A percentile compares a stretch with the other conserved stretches of the same genome.
Conservation (phyloP, 1,140 invertebrate species). For the roundworm (Caenorhabditis elegans) region DNA sequence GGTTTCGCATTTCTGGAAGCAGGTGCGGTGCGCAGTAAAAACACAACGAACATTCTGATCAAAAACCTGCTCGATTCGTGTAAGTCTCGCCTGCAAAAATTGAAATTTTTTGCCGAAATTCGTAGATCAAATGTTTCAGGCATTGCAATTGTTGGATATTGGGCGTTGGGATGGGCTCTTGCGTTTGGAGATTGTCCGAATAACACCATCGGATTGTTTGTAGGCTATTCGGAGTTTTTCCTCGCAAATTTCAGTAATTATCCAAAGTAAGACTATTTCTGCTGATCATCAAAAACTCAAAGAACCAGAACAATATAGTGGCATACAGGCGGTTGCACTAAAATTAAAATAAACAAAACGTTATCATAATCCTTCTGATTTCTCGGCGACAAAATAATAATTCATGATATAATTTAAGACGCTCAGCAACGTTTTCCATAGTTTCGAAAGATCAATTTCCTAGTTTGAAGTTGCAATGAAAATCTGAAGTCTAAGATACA, state of each 20-base stretch:
- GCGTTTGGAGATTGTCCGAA: conserved; percentile 69
- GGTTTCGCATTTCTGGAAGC: conserved; percentile 71
- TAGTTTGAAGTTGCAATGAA: too few species aligned
- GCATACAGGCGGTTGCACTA: background rate
- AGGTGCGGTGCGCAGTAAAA: conserved; percentile 72
- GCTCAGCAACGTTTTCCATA: background rate
- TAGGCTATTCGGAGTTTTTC: conserved; percentile 58
- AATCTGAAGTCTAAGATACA: too few species aligned
- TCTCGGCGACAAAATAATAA: background rate
- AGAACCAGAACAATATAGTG: background rate
- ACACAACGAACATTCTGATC: conserved; percentile 72
- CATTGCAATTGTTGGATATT: conserved; percentile 70
- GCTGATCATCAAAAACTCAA: background rate
- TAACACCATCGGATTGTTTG: conserved; percentile 47
- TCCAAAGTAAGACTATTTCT: conserved; percentile 67
- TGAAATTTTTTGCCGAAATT: background rate
- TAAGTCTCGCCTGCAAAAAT: conserved; percentile 66
- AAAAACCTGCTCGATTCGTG: conserved; percentile 72
- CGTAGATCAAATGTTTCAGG: conserved; percentile 65
- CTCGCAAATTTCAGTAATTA: conserved; percentile 51
- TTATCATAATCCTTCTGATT: background rate
- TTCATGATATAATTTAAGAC: background rate
- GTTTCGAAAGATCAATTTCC: background rate
- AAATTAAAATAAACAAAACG: background rate
- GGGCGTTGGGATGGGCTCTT: conserved; percentile 71